These are phyloP conservation scores for Xanthorhoe spadicearia DNA, from an alignment of 2,888 invertebrate species.

Conservation along the genomic window DNA sequence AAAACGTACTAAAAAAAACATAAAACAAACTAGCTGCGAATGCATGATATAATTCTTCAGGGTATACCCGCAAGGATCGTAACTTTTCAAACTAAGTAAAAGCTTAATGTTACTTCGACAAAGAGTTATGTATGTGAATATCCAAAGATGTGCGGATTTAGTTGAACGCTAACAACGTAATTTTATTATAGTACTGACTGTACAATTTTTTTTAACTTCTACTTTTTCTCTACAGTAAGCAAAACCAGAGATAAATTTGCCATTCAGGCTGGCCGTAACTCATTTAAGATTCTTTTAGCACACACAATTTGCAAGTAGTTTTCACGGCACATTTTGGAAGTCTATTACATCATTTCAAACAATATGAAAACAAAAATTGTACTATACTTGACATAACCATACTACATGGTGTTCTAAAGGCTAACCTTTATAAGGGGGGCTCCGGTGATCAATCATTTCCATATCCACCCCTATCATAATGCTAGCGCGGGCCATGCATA, in stretches of 20 bases:
- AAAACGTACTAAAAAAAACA: too few species aligned
- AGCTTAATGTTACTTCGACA: neutral
- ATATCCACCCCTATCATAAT: neutral
- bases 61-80: neutral
- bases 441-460: neutral
- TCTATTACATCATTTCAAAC: neutral
- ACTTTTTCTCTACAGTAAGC: too few species aligned
- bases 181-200: too few species aligned
- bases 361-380: neutral
- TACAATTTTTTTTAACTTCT: too few species aligned
- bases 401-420: neutral
- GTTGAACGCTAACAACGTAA: too few species aligned
- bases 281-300: too few species aligned
- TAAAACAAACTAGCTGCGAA: neutral
- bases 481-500: neutral
- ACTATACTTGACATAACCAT: neutral
- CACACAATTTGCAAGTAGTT: too few species aligned
- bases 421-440: neutral
- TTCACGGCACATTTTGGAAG: too few species aligned
- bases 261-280: too few species aligned
- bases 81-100: slow-evolving; percentile 1
- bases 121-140: too few species aligned
- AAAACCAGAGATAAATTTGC: too few species aligned
- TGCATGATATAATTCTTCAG: neutral
- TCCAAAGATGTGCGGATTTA: too few species aligned